phyloP scores from a whole-genome alignment of 2,113 vertebrate species.

The Tauraco erythrolophus region DNA sequence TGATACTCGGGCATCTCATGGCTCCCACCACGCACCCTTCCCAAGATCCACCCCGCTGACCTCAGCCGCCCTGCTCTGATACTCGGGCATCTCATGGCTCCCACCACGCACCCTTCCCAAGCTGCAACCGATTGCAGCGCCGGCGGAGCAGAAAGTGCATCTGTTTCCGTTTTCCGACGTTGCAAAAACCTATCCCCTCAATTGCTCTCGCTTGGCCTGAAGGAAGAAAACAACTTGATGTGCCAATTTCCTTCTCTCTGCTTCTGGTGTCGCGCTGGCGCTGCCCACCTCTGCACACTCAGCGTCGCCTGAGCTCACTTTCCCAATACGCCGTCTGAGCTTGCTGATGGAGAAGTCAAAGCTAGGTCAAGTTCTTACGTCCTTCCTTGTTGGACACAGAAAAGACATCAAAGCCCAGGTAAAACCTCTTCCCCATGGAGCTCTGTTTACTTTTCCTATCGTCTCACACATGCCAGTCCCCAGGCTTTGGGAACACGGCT shows the following conservation, averaged over 20 bases:
- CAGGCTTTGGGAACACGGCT: neutral
- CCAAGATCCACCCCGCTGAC: slow-evolving; percentile 6
- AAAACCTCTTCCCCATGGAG: neutral
- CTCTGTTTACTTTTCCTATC: neutral
- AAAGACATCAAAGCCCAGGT: neutral
- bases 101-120: neutral
- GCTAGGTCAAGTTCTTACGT: neutral
- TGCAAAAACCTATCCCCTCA: neutral
- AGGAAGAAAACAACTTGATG: neutral
- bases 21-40: neutral
- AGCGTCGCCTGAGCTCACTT: neutral
- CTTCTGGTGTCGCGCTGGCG: fast-evolving
- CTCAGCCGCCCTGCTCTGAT: slow-evolving; percentile 17
- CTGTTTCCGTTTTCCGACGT: neutral
- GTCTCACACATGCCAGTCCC: neutral
- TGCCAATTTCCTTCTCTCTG: slow-evolving; percentile 15
- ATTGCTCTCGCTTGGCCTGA: neutral
- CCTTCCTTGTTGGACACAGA: neutral
- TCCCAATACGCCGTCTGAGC: fast-evolving
- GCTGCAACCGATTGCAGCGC: fast-evolving
- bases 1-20: neutral
- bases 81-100: neutral
- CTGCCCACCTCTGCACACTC: neutral
- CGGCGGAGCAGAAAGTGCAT: neutral
- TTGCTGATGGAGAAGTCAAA: neutral